Conservation (phyloP, 2,113 vertebrate genomes). For the Amphiprion ocellaris region DNA sequence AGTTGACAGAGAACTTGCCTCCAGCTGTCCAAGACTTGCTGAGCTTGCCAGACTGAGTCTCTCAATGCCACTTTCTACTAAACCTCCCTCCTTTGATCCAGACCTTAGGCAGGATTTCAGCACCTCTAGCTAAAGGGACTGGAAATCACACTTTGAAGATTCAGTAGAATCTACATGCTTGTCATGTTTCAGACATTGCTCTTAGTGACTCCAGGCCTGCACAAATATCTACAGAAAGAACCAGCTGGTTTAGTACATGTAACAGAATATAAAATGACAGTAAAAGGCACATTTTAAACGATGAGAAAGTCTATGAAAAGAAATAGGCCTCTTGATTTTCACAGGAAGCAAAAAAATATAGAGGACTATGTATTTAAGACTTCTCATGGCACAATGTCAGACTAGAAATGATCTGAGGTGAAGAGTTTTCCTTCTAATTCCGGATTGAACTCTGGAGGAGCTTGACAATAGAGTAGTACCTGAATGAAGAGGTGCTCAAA, state of each 20-base stretch:
- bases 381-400: too few relatives aligned
- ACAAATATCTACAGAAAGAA: background rate
- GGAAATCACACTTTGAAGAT: background rate
- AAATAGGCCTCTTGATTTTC: background rate
- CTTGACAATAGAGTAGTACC: too few relatives aligned
- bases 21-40: background rate
- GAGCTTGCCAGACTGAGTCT: background rate
- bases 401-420: too few relatives aligned
- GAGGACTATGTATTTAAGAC: background rate
- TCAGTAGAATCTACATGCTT: background rate
- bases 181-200: background rate
- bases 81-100: slow-evolving; percentile 12
- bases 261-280: background rate
- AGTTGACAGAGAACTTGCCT: background rate
- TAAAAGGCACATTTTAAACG: background rate
- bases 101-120: background rate
- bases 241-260: background rate
- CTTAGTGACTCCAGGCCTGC: background rate
- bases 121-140: background rate
- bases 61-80: slow-evolving; percentile 5
- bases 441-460: too few relatives aligned
- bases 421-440: too few relatives aligned
- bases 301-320: background rate
- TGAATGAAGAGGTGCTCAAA: too few relatives aligned
- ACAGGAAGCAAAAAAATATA: background rate